A percentile compares a stretch with the other conserved stretches of the same genome.
Evolutionary conservation across 2,113 vertebrate genomes (phyloP).

Genomic region (Istiophorus platypterus): DNA sequence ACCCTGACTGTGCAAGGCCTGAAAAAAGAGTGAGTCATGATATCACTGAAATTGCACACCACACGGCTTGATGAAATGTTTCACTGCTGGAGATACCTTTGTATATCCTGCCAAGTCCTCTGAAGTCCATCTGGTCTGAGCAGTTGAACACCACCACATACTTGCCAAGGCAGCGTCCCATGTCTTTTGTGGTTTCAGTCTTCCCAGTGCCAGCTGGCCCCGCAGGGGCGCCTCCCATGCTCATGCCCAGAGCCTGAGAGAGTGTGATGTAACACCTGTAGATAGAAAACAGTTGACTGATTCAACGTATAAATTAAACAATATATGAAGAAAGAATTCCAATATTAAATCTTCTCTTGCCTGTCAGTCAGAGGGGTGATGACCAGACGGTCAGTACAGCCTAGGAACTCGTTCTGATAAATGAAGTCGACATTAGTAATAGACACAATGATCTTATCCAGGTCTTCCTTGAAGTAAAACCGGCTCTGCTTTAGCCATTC

Average conservation of each 20-base stretch:
- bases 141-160: conserved; percentile 94
- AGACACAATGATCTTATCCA: conserved; percentile 85
- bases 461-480: conserved; percentile 89
- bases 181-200: conserved; percentile 88
- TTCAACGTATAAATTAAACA: not conserved
- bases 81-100: conserved; percentile 83
- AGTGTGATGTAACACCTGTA: conserved; percentile 90
- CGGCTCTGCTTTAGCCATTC: conserved; percentile 93
- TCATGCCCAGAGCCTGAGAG: conserved; percentile 90
- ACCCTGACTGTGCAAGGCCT: conserved; percentile 91
- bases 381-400: conserved; percentile 92
- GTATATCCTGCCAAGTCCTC: conserved; percentile 91
- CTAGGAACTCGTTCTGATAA: conserved; percentile 93
- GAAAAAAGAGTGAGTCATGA: not conserved
- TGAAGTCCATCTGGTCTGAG: conserved; percentile 94
- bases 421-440: conserved; percentile 92
- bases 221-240: conserved; percentile 91
- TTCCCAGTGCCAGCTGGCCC: conserved; percentile 86
- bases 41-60: not conserved
- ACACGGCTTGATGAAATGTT: conserved; percentile 2
- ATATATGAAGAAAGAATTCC: not conserved
- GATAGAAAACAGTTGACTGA: not conserved
- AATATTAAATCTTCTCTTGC: conserved; percentile 69
- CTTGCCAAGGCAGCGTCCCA: conserved; percentile 91
- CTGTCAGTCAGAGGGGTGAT: conserved; percentile 93